Conservation (phyloP, 2,888 invertebrate genomes). For the Parnassius mnemosyne region DNA sequence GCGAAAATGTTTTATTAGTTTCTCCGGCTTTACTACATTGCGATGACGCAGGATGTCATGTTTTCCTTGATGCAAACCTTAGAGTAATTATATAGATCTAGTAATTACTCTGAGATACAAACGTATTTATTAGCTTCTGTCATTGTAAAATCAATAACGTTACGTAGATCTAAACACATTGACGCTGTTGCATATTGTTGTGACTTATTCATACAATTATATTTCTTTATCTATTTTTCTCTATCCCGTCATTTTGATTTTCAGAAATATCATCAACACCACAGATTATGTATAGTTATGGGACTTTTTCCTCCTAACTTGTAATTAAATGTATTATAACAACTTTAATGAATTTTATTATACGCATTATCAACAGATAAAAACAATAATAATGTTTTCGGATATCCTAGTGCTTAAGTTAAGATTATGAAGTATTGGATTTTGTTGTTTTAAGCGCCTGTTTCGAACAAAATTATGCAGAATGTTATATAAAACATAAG, state of each 20-base stretch:
- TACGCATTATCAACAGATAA: too few relatives aligned
- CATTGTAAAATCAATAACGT: slow-evolving; percentile 14
- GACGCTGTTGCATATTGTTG: neutral
- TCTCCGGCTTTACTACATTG: neutral
- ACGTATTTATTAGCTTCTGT: slow-evolving; percentile 5
- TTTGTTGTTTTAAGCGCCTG: too few relatives aligned
- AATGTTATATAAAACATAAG: too few relatives aligned
- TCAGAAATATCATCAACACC: slow-evolving; percentile 2
- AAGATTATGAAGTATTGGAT: too few relatives aligned
- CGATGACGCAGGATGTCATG: slow-evolving; percentile 19
- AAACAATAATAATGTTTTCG: too few relatives aligned
- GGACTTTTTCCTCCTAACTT: neutral
- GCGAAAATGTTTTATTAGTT: slow-evolving; percentile 4
- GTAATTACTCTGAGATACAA: neutral
- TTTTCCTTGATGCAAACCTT: slow-evolving; percentile 13
- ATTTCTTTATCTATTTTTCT: too few relatives aligned
- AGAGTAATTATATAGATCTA: too few relatives aligned
- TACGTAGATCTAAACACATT: slow-evolving; percentile 5
- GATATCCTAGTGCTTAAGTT: too few relatives aligned
- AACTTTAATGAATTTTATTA: too few relatives aligned
- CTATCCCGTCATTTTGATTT: too few relatives aligned
- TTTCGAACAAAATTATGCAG: too few relatives aligned
- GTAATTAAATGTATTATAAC: too few relatives aligned
- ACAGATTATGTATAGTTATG: slow-evolving; percentile 9
- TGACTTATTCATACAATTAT: neutral